These are phyloP conservation scores for Stercorarius parasiticus DNA, from an alignment of 2,113 vertebrate species.

Conservation along the genomic window DNA sequence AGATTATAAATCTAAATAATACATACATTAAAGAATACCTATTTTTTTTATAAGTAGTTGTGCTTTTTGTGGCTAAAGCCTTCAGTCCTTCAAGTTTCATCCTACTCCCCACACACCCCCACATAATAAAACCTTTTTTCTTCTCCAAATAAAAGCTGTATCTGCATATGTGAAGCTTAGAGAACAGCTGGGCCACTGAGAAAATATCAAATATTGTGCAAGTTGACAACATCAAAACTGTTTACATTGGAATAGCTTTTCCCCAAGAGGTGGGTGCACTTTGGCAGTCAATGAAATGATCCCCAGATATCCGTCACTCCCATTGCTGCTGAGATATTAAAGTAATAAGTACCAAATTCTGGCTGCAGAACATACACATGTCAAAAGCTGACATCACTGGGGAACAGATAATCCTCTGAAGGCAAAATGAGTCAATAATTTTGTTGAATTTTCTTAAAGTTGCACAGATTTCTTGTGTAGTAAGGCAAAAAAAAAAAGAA, in stretches of 20 bases:
- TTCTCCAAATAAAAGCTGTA: background rate
- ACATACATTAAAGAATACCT: background rate
- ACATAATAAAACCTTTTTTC: background rate
- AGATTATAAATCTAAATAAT: background rate
- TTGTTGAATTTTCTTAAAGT: background rate
- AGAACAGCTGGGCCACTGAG: background rate
- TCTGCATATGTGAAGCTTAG: background rate
- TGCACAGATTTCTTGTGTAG: background rate
- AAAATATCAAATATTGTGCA: constrained; percentile 29
- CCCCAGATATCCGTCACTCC: background rate
- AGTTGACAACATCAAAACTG: background rate
- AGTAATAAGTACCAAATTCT: background rate
- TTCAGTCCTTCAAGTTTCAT: background rate
- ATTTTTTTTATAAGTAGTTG: background rate
- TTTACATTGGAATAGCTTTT: constrained; percentile 8
- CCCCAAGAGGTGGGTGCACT: background rate
- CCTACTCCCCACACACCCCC: fast-evolving
- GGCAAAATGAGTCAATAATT: background rate
- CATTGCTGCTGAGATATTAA: background rate
- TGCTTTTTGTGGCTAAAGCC: background rate
- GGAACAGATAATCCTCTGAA: background rate
- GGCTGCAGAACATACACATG: background rate
- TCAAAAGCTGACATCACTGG: background rate
- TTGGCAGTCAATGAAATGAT: background rate
- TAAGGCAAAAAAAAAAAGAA: background rate